Evolutionary conservation across 2,888 invertebrate species (phyloP).

Genomic region (Abscondita cerata): DNA sequence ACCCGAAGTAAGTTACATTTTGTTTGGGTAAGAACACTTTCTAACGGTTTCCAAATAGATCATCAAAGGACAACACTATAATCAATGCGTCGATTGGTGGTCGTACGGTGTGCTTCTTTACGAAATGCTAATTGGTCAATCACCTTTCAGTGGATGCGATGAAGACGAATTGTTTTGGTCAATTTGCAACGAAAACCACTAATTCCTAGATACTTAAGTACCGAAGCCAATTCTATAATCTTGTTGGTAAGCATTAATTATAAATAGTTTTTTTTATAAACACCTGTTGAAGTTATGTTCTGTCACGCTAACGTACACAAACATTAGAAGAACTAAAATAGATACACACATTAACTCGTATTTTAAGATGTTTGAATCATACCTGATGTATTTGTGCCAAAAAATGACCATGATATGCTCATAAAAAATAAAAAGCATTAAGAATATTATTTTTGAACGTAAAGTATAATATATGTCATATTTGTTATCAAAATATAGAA

Average conservation of each 20-base stretch:
- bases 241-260: constrained; percentile 68
- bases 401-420: too few relatives aligned
- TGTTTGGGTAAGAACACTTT: not conserved
- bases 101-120: constrained; percentile 97
- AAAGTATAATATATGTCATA: too few relatives aligned
- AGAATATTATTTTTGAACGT: too few relatives aligned
- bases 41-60: constrained; percentile 70
- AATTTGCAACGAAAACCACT: constrained; percentile 97
- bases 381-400: too few relatives aligned
- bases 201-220: constrained; percentile 90
- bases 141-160: constrained; percentile 98
- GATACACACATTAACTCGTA: too few relatives aligned
- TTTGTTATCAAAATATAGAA: too few relatives aligned
- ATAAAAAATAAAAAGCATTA: too few relatives aligned
- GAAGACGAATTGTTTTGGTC: constrained; percentile 99
- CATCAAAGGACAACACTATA: constrained; percentile 94
- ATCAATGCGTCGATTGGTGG: constrained; percentile 99
- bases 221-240: constrained; percentile 84
- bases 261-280: too few relatives aligned
- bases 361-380: too few relatives aligned
- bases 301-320: too few relatives aligned
- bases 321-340: too few relatives aligned
- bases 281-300: too few relatives aligned
- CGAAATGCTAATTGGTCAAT: constrained; percentile 99
- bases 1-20: constrained; percentile 77